Evolutionary conservation across 2,888 invertebrate species (phyloP).

Genomic region (Oligia strigilis): DNA sequence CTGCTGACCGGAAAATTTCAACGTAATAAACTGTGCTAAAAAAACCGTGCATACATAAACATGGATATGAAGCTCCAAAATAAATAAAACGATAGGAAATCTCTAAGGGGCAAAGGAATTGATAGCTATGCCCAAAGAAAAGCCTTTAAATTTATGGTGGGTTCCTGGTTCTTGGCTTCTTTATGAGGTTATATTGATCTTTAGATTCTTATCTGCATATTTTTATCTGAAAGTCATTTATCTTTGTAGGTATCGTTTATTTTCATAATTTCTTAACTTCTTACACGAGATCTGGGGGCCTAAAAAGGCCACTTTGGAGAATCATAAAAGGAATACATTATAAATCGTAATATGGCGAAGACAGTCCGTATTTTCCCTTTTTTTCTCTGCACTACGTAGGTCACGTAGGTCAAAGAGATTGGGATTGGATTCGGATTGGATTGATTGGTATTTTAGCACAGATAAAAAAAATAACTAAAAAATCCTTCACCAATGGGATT

Average conservation of each 20-base stretch:
- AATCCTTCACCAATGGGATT: no score
- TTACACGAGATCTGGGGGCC: no score
- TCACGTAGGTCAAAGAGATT: no score
- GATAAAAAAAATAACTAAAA: no score
- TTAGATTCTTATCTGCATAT: conserved; percentile 48
- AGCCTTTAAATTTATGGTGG: conserved; percentile 59
- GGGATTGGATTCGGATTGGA: no score
- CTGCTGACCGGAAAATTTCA: neutral
- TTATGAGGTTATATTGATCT: conserved; percentile 46
- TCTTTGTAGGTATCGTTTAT: neutral
- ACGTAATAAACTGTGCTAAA: conserved; percentile 14
- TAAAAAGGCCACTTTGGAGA: no score
- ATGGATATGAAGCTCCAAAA: conserved; percentile 43
- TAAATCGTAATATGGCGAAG: no score
- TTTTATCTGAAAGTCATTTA: conserved; percentile 23
- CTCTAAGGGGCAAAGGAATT: conserved; percentile 53
- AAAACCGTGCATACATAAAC: conserved; percentile 24
- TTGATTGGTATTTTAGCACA: no score
- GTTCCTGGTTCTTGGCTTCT: conserved; percentile 31
- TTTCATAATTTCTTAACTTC: no score
- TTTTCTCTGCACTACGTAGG: no score
- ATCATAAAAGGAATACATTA: no score
- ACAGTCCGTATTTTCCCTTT: no score
- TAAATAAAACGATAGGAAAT: conserved; percentile 64
- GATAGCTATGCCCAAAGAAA: conserved; percentile 57